phyloP scores from a whole-genome alignment of 2,888 invertebrate species.

The Drosophila mimetica region DNA sequence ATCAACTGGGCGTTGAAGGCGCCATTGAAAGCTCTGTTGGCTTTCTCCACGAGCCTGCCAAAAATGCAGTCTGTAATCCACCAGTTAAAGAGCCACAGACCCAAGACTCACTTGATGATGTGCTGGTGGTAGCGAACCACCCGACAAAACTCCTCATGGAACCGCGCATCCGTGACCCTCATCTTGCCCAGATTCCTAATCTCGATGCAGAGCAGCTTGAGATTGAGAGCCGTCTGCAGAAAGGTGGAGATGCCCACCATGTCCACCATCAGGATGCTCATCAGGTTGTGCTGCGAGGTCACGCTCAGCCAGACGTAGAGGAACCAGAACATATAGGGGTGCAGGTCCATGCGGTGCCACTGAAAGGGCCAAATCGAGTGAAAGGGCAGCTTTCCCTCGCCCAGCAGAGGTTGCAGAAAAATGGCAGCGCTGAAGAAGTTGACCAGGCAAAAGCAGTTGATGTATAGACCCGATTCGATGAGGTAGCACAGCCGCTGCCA shows the following conservation, averaged over 20 bases:
- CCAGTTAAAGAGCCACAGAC: too few relatives aligned
- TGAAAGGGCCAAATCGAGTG: constrained; percentile 69
- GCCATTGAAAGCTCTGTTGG: constrained; percentile 67
- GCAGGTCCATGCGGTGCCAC: constrained; percentile 41
- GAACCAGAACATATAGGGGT: constrained; percentile 40
- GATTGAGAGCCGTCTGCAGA: constrained; percentile 70
- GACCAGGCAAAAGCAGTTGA: constrained; percentile 39
- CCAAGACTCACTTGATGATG: constrained; percentile 65
- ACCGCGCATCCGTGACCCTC: constrained; percentile 22
- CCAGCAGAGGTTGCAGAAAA: constrained; percentile 67
- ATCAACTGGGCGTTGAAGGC: constrained; percentile 75
- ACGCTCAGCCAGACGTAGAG: constrained; percentile 65
- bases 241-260: constrained; percentile 59
- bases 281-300: constrained; percentile 58
- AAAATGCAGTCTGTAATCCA: too few relatives aligned
- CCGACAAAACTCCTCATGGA: constrained; percentile 58
- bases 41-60: constrained; percentile 52
- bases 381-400: constrained; percentile 58
- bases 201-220: constrained; percentile 74
- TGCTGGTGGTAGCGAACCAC: constrained; percentile 75
- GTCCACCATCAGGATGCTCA: constrained; percentile 69
- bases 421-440: constrained; percentile 62
- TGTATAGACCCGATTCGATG: constrained; percentile 50
- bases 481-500: constrained; percentile 66
- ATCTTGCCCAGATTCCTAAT: constrained; percentile 55